Base-by-base conservation (phyloP, 2,113 vertebrate genomes). In the Thamnophis sirtalis region DNA sequence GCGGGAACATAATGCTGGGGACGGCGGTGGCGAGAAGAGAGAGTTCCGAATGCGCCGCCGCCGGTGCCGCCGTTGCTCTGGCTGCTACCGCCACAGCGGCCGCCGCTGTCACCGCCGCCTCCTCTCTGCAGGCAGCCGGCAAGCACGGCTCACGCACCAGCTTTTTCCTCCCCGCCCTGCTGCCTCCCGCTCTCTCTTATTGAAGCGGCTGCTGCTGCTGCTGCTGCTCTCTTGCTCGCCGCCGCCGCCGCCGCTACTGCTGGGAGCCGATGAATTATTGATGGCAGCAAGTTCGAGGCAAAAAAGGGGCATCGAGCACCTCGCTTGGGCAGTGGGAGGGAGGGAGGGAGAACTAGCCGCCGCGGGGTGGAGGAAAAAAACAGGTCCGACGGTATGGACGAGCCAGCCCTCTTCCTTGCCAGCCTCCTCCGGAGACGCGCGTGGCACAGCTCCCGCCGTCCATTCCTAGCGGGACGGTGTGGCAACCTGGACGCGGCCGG, bases 51-150 rank as follows among this genome's bases (percentile, higher is more conserved):
- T 95, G 97, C 96, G 96, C 96, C 94, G 97, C 97, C 96, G 96
- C 95, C 97, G 56, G 22, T 58, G 54, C 96, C 97, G 38, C 96
- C 97, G 96, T 96, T 96, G 60, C 60, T 73, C 49, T n/a, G 8
- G 28, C 95, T 96, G 96, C n/a, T 43, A 28, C 89, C 68, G 68
- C 51, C 51, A 55, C 68, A 38, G 68, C 89, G 95, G 95, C 98
- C 96, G 96, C 97, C 94, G 97, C 97, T 96, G 97, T 97, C 96
- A 96, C 97, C 94, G 97, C 95, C 94, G 95, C 96, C 96, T 96
- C 94, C 97, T 56, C 94, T 93, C 94, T 90, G 95, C 91, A 93
- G 89, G 90, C 91, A 93, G 80, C 90, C 88, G 92, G 80, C 85
- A 48, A 92, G 93, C 94, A 55, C 93, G 90, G 91, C 88, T 93